Evolutionary conservation across 2,888 invertebrate genomes (phyloP), one percentile per base, ranked within the genome.

Genomic region (Lysandra coridon): DNA sequence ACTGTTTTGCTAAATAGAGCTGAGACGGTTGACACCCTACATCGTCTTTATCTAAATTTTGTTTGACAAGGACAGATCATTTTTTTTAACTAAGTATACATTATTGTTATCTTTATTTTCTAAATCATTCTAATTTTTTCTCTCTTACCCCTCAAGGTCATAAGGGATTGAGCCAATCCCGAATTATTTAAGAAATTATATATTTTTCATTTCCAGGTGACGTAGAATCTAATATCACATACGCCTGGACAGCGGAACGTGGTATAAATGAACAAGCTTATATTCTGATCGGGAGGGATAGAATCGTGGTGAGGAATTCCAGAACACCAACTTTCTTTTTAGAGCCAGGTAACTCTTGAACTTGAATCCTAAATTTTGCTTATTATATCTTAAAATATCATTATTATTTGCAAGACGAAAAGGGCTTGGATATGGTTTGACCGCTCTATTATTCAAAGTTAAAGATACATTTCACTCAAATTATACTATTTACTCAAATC

Each of bases 191-290:
- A n/a, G 62, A 62, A 62, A 7, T n/a, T 62, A 23, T 64, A 30
- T 64, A 12, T 23, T 64, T 64, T 30, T 64, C 49, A 73, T 23
- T 82, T 81, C 80, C 89, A 94, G 94, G 89, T 77, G 88, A 89
- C n/a, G 89, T 88, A 0, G 91, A 93, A 83, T 92, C 87, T 82
- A 94, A 94, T 82, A 85, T 94, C 60, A 92, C 93, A 1, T 94
- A 94, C 80, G 81, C 85, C 0, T 91, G 91, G 90, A 83, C 83
- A 14, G 89, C 90, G 53, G 85, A 87, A 78, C 85, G 87, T 60
- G 91, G 90, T 49, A 85, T 87, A 76, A 91, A 92, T 84, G 89
- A 90, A 80, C 90, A 92, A 81, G 91, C 91, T 85, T 94, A 93
- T 84, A 89, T 93, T 79, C 79, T 90, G 4, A 86, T 94, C 78